These are phyloP conservation scores for Teleiodes luculella DNA, from an alignment of 2,888 invertebrate genomes.

Conservation along the genomic window DNA sequence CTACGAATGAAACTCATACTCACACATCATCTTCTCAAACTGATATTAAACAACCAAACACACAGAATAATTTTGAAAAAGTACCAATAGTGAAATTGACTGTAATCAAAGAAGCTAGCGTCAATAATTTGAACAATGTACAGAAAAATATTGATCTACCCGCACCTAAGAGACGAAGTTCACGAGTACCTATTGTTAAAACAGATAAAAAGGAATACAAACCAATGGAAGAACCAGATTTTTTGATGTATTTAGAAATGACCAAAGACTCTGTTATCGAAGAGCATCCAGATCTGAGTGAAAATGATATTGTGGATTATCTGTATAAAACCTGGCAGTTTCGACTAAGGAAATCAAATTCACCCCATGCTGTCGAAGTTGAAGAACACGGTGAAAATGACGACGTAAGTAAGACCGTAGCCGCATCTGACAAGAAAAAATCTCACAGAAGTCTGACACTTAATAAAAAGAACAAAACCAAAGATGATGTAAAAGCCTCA, in stretches of 20 bases:
- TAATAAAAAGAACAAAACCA: neutral
- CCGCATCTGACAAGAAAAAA: too few species aligned
- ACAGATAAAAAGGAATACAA: neutral
- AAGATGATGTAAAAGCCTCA: neutral
- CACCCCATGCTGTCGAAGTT: neutral
- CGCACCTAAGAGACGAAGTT: neutral
- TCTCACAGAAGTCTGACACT: too few species aligned
- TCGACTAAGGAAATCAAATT: neutral
- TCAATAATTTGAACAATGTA: neutral
- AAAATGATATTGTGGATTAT: slow-evolving; percentile 62
- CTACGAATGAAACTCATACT: neutral
- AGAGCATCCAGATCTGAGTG: slow-evolving; percentile 66
- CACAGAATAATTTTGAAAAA: neutral
- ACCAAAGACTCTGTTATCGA: slow-evolving; percentile 67
- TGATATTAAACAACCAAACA: neutral
- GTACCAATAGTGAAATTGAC: neutral
- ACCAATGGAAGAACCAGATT: slow-evolving; percentile 51
- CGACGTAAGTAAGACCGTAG: too few species aligned
- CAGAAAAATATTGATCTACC: neutral
- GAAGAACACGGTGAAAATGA: neutral
- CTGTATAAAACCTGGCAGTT: slow-evolving; percentile 71
- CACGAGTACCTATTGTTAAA: neutral
- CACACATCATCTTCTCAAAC: neutral
- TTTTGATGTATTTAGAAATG: slow-evolving; percentile 66
- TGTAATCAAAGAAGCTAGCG: neutral